Evolutionary conservation across 2,113 vertebrate species (phyloP).

Genomic region (Passerina amoena): DNA sequence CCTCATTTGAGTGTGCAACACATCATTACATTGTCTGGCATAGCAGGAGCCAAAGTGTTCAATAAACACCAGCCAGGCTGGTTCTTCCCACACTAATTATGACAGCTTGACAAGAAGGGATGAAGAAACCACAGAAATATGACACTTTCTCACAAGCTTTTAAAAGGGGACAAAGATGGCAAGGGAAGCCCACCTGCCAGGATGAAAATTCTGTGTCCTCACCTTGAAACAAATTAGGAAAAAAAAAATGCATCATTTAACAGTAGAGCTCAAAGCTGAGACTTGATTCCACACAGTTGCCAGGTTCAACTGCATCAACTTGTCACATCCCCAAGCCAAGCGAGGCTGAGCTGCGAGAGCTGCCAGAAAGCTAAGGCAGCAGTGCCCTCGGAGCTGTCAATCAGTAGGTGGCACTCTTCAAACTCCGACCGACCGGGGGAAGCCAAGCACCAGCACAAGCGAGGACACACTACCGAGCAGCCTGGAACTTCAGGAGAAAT

Average conservation of each 20-base stretch:
- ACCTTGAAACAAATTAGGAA: not conserved
- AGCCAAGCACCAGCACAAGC: not conserved
- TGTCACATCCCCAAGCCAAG: not conserved
- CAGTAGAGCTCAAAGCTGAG: not conserved
- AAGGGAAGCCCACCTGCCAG: not conserved
- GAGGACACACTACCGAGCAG: not conserved
- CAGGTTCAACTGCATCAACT: not conserved
- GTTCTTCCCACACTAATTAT: not conserved
- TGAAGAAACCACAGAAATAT: not conserved
- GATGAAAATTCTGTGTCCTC: not conserved
- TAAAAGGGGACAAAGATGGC: not conserved
- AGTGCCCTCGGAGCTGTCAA: not conserved
- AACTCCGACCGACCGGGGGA: not conserved
- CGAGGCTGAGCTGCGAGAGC: not conserved
- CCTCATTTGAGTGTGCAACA: not conserved
- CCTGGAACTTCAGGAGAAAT: not conserved
- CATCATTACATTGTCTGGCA: not conserved
- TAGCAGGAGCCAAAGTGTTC: not conserved
- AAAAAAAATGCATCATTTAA: not conserved
- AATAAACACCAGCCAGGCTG: not conserved
- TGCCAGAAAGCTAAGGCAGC: not conserved
- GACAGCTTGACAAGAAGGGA: not conserved
- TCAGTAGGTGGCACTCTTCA: conserved; percentile 48
- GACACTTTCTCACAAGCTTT: not conserved
- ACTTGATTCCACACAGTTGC: not conserved